phyloP scores from a whole-genome alignment of 2,888 invertebrate species.

The Nemapogon koenigi region DNA sequence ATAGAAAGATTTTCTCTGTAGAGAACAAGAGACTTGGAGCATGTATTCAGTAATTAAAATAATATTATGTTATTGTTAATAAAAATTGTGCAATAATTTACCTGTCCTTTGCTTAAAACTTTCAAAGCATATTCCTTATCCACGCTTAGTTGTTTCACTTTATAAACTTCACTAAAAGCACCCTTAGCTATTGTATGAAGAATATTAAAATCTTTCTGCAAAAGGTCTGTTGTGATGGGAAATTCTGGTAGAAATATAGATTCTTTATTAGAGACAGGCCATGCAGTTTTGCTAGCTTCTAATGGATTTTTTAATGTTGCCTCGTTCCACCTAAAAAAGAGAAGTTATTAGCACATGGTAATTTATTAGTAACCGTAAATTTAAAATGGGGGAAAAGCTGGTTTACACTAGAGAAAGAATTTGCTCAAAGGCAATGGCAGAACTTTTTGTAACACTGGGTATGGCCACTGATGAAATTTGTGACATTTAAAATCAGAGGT shows the following conservation, averaged over 20 bases:
- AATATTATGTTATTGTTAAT: too few species aligned
- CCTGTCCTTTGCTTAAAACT: slow-evolving; percentile 81
- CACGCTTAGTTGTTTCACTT: slow-evolving; percentile 72
- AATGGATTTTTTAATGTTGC: slow-evolving; percentile 67
- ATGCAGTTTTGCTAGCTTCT: slow-evolving; percentile 72
- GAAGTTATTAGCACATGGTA: neutral
- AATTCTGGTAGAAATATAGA: slow-evolving; percentile 90
- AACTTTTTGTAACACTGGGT: too few species aligned
- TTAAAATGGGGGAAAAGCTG: too few species aligned
- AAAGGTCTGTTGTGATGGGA: slow-evolving; percentile 68
- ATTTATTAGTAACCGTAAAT: neutral
- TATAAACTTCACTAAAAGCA: slow-evolving; percentile 89
- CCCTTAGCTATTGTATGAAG: slow-evolving; percentile 83
- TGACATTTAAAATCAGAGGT: too few species aligned
- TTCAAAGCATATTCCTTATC: slow-evolving; percentile 82
- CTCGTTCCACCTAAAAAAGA: slow-evolving; percentile 68
- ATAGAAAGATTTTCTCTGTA: too few species aligned
- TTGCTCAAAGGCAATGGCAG: too few species aligned
- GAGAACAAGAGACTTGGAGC: too few species aligned
- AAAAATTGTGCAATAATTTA: slow-evolving; percentile 26
- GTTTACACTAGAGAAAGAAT: too few species aligned
- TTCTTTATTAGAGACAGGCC: slow-evolving; percentile 84
- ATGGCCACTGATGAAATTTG: too few species aligned
- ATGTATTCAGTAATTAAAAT: too few species aligned
- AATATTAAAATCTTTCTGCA: slow-evolving; percentile 68